phyloP scores from a whole-genome alignment of 2,113 vertebrate genomes.

The Gorilla gorilla region DNA sequence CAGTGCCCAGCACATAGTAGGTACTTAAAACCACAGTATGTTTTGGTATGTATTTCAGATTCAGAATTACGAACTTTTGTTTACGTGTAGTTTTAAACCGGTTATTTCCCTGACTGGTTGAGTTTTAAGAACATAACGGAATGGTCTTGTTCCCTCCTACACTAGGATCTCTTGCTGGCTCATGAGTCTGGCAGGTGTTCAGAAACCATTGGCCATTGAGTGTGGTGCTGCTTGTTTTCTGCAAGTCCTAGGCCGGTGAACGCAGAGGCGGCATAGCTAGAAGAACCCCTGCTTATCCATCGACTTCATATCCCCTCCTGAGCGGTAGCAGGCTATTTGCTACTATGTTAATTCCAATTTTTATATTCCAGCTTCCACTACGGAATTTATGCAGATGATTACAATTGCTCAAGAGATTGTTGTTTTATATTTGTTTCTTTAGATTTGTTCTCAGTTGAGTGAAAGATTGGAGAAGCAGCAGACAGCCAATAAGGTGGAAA shows the following conservation, averaged over 20 bases:
- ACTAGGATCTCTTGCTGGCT: background rate
- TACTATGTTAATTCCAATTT: rapidly evolving
- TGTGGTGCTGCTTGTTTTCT: rapidly evolving
- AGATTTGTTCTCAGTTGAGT: slow-evolving; percentile 99
- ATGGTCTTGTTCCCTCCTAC: background rate
- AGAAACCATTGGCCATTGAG: too few relatives aligned
- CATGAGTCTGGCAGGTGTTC: background rate
- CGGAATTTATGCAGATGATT: background rate
- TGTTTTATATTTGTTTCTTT: slow-evolving; percentile 69
- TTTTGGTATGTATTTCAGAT: background rate
- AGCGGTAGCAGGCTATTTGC: background rate
- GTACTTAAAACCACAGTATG: background rate
- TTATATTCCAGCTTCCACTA: background rate
- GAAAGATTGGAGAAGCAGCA: slow-evolving; percentile 98
- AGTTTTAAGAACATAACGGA: background rate
- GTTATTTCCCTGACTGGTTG: background rate
- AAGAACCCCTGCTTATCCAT: background rate
- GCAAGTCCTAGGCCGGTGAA: rapidly evolving
- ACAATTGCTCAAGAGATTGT: background rate
- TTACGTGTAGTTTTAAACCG: background rate
- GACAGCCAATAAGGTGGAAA: slow-evolving; percentile 93
- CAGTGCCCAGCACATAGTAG: background rate
- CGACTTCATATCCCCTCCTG: rapidly evolving
- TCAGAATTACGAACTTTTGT: rapidly evolving
- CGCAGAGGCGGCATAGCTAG: background rate